A percentile compares a stretch with the other conserved stretches of the same genome.
Evolutionary conservation across 1,140 invertebrate genomes (phyloP).

Genomic region (Parasteatoda tepidariorum): DNA sequence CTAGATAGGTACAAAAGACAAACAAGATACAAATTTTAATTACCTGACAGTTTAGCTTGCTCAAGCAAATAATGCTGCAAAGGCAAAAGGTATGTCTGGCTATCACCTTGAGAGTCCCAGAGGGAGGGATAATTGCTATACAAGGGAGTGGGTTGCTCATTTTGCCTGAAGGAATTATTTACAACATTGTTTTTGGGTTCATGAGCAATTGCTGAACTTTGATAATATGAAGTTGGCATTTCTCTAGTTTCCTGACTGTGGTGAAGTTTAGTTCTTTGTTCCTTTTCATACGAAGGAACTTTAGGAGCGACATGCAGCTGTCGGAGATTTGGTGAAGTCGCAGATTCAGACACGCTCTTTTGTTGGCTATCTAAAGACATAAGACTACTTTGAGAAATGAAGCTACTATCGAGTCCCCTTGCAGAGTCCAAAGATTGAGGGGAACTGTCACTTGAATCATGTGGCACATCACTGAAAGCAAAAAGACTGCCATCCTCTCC

Average conservation of each 20-base stretch:
- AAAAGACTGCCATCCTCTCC: constrained; percentile 56
- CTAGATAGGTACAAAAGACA: not conserved
- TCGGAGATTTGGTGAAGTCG: constrained; percentile 36
- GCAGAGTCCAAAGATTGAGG: constrained; percentile 57
- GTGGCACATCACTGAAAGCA: constrained; percentile 54
- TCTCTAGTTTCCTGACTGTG: constrained; percentile 42
- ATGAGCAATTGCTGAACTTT: constrained; percentile 16
- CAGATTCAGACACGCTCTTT: constrained; percentile 43
- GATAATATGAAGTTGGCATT: constrained; percentile 42
- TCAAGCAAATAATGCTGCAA: constrained; percentile 90
- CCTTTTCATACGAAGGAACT: constrained; percentile 46
- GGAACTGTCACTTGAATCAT: constrained; percentile 53
- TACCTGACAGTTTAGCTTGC: constrained; percentile 73
- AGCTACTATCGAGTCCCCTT: constrained; percentile 41
- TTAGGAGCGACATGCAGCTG: constrained; percentile 20
- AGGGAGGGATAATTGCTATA: constrained; percentile 75
- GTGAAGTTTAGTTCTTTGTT: constrained; percentile 27
- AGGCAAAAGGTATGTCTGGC: constrained; percentile 79
- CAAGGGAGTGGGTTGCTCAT: constrained; percentile 72
- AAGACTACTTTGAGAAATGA: constrained; percentile 41
- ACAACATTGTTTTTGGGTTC: constrained; percentile 52
- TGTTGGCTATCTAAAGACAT: constrained; percentile 62
- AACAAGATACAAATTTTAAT: not conserved
- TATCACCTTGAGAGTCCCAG: constrained; percentile 69
- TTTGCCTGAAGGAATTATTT: constrained; percentile 44